phyloP scores from a whole-genome alignment of 2,113 vertebrate genomes.

The Trinectes maculatus region DNA sequence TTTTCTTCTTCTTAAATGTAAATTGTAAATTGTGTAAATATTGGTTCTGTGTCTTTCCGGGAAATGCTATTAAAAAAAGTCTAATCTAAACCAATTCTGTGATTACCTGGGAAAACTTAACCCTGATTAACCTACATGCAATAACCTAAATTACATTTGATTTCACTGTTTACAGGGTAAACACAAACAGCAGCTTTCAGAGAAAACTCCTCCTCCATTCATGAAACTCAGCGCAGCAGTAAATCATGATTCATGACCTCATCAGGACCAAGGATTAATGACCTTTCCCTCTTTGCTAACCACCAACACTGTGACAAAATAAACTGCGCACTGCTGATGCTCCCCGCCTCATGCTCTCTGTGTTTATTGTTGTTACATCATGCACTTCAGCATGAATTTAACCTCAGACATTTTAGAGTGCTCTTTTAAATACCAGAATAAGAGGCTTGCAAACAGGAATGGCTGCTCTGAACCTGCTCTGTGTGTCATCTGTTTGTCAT shows the following conservation, averaged over 20 bases:
- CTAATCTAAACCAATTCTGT: no score
- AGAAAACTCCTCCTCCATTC: constrained; percentile 17
- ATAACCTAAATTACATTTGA: constrained; percentile 25
- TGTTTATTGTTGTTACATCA: neutral
- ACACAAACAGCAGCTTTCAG: constrained; percentile 13
- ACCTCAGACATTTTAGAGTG: neutral
- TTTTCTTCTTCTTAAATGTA: no score
- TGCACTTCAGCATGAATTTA: neutral
- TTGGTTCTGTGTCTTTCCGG: neutral
- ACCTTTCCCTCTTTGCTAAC: constrained; percentile 50
- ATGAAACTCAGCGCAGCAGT: constrained; percentile 22
- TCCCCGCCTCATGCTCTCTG: constrained; percentile 1
- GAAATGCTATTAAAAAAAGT: neutral
- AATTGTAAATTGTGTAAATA: no score
- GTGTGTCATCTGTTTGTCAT: neutral
- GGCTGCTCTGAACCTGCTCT: no score
- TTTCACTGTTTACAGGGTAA: constrained; percentile 1
- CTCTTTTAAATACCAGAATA: constrained; percentile 4
- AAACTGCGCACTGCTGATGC: neutral
- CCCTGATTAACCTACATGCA: constrained; percentile 6
- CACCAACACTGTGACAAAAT: constrained; percentile 15
- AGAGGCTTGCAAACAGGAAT: no score
- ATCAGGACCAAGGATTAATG: constrained; percentile 24
- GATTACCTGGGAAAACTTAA: constrained; percentile 3
- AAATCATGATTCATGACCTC: constrained; percentile 54